Base-by-base conservation (phyloP, 2,888 invertebrate species). In the Desoria tigrina region DNA sequence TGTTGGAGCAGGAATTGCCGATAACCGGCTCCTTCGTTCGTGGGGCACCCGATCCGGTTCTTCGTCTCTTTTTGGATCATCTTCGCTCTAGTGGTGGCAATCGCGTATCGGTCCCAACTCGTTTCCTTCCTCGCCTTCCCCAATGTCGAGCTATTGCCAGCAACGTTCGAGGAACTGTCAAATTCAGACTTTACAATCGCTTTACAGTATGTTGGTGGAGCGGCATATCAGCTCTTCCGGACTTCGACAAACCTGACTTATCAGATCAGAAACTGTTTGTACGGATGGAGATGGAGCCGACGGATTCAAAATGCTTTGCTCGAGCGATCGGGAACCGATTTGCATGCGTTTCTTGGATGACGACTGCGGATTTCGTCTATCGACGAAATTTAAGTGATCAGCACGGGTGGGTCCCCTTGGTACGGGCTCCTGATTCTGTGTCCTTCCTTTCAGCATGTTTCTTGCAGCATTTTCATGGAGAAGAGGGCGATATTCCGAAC, bases 21-120 rank as follows among this genome's bases (percentile, higher is more conserved):
- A 2, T 21, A 2, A 18, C 18, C 23, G 55, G 28, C 11, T 6
- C n/a, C n/a, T n/a, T n/a, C 6, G 21, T 32, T 55, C 3, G n/a
- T 16, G n/a, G 55, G 26, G 14, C 21, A 55, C n/a, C 23, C 39
- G 18, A 27, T 63, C 32, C 42, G 67, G n/a, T 57, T 60, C 0
- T 62, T 70, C 16, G 42, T 61, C 6, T 11, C 56, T 7, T 71
- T 68, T 49, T 73, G 68, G 68, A 45, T 71, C 37, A 37, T 71
- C 26, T 68, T 59, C 27, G 28, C 53, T 6, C n/a, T 73, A 2
- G 50, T 73, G n/a, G 49, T 68, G 18, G 49, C 67, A 9, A 71
- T 69, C 2, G 65, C 66, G 11, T 75, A 73, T 56, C 58, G 64
- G 39, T 69, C 72, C 9, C 69, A 75, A 59, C 56, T 75, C 16